Conservation (phyloP, 2,113 vertebrate species). For the Polypterus bichir region DNA sequence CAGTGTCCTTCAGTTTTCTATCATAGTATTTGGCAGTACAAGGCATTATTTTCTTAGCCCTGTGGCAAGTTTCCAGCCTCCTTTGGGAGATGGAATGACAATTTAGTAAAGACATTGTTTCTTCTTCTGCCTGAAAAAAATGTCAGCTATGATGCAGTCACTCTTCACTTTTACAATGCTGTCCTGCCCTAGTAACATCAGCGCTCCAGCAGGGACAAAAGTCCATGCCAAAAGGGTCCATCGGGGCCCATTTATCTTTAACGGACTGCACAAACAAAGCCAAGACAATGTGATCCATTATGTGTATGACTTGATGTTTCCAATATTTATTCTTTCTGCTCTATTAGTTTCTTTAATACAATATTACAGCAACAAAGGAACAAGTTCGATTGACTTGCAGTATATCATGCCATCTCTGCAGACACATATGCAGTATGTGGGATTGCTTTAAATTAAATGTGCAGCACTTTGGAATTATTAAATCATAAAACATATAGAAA, state of each 20-base stretch:
- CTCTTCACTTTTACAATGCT: conserved; percentile 29
- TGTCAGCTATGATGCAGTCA: conserved; percentile 26
- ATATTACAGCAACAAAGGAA: conserved; percentile 34
- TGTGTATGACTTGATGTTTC: conserved; percentile 27
- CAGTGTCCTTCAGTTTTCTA: conserved; percentile 56
- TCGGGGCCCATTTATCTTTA: conserved; percentile 38
- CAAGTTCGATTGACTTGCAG: too few species aligned
- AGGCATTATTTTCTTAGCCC: conserved; percentile 53
- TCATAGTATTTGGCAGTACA: conserved; percentile 56
- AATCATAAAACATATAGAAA: too few species aligned
- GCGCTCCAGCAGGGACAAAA: conserved; percentile 32
- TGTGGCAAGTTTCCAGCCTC: conserved; percentile 33
- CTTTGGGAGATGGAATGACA: conserved; percentile 44
- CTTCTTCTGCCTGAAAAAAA: conserved; percentile 4
- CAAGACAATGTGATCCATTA: conserved; percentile 1
- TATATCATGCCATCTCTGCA: too few species aligned
- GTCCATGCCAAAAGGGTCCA: conserved; percentile 14
- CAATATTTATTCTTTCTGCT: conserved; percentile 36
- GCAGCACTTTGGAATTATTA: too few species aligned
- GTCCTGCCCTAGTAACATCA: conserved; percentile 31
- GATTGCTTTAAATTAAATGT: too few species aligned
- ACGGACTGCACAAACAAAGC: conserved; percentile 24
- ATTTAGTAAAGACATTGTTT: conserved; percentile 41
- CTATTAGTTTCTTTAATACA: conserved; percentile 45
- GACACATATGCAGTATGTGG: too few species aligned